Percentiles rank a stretch among this genome's conserved stretches.
phyloP scores from a whole-genome alignment of 2,888 invertebrate genomes.

The Uropetala carovei region DNA sequence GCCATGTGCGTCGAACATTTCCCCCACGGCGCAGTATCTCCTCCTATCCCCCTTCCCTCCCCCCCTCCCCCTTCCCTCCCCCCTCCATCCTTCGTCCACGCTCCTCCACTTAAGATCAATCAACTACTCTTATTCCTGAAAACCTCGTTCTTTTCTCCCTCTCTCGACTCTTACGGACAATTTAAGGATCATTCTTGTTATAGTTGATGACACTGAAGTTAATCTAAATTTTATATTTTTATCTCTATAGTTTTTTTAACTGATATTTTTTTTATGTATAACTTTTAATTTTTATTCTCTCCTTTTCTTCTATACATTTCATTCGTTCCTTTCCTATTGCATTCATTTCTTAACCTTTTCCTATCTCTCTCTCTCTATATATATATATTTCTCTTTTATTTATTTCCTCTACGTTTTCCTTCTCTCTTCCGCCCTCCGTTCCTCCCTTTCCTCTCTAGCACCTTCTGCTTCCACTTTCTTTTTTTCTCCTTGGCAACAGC shows the following conservation, averaged over 20 bases:
- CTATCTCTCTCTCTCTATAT: not conserved
- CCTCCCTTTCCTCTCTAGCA: not conserved
- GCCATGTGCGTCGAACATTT: not conserved
- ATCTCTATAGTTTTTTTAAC: not conserved
- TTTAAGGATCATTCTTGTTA: no score
- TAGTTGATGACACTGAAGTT: no score
- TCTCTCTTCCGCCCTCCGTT: not conserved
- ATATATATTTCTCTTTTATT: not conserved
- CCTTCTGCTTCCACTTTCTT: not conserved
- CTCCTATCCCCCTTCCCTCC: not conserved
- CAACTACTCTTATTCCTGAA: no score
- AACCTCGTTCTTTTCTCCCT: no score
- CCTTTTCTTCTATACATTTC: not conserved
- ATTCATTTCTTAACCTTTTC: constrained; percentile 23
- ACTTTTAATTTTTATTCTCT: not conserved
- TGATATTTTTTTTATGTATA: not conserved
- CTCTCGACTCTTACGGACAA: no score
- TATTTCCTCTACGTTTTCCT: not conserved
- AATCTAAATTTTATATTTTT: not conserved
- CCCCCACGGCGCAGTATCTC: not conserved
- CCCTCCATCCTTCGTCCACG: not conserved
- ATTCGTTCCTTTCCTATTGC: not conserved
- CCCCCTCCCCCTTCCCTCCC: not conserved
- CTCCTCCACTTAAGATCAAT: not conserved
- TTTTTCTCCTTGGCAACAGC: no score